Evolutionary conservation across 2,888 invertebrate species (phyloP).

Genomic region (Lasioglossum leucozonium): DNA sequence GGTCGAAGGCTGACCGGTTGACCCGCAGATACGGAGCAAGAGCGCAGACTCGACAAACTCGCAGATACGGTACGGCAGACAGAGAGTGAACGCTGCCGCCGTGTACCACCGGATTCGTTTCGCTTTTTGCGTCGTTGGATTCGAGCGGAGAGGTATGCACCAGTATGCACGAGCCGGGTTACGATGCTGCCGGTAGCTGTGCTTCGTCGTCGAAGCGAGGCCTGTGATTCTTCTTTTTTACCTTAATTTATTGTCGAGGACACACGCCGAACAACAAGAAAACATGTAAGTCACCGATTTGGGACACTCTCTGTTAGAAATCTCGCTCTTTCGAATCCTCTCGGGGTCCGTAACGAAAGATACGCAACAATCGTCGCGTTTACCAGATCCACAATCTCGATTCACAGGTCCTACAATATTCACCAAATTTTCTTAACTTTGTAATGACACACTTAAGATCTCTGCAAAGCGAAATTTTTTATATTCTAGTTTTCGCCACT

Average conservation of each 20-base stretch:
- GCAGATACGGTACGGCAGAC: no score
- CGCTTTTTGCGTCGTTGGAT: conserved; percentile 42
- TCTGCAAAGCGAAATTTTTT: background rate
- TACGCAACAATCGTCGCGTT: background rate
- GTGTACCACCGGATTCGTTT: conserved; percentile 39
- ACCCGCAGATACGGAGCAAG: no score
- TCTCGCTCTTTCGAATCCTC: background rate
- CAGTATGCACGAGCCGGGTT: conserved; percentile 55
- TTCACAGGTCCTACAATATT: background rate
- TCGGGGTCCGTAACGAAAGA: background rate
- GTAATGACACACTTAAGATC: background rate
- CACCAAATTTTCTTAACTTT: background rate
- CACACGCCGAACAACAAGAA: conserved; percentile 13
- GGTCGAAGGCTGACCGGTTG: no score
- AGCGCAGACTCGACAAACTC: no score
- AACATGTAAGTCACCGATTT: conserved; percentile 55
- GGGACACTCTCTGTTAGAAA: conserved; percentile 8
- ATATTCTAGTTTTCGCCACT: background rate
- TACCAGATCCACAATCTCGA: no score
- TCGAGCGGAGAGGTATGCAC: conserved; percentile 31
- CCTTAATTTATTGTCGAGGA: conserved; percentile 25
- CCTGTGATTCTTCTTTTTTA: conserved; percentile 30
- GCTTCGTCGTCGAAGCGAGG: conserved; percentile 71
- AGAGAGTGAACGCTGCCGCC: background rate
- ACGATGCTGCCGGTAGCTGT: conserved; percentile 78